Conservation (phyloP, 2,888 invertebrate genomes). For the Carpatolechia fugitivella region DNA sequence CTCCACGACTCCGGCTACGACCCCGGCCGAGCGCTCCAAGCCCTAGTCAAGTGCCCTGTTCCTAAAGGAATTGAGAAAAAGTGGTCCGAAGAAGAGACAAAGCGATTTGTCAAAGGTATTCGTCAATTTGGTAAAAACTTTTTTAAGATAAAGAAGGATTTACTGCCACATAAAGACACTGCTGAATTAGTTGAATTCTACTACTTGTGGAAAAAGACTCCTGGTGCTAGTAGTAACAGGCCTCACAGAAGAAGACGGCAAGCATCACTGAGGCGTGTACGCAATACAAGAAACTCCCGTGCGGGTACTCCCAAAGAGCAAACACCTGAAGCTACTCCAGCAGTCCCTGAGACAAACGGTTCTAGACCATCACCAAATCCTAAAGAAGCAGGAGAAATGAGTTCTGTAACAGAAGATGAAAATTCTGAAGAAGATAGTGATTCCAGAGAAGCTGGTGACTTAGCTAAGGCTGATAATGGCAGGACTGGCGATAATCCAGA, state of each 20-base stretch:
- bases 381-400: slow-evolving; percentile 85
- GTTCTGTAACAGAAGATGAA: slow-evolving; percentile 92
- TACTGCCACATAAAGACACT: slow-evolving; percentile 97
- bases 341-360: slow-evolving; percentile 73
- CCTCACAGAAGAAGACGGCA: slow-evolving; percentile 94
- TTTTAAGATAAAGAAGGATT: slow-evolving; percentile 97
- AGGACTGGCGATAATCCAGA: slow-evolving; percentile 87
- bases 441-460: slow-evolving; percentile 89
- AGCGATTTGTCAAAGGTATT: slow-evolving; percentile 98
- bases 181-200: slow-evolving; percentile 99
- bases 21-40: slow-evolving; percentile 96
- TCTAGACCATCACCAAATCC: slow-evolving; percentile 83
- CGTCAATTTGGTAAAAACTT: slow-evolving; percentile 99
- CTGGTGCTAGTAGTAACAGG: slow-evolving; percentile 97
- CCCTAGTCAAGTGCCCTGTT: slow-evolving; percentile 97
- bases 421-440: slow-evolving; percentile 98
- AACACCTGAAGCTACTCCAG: slow-evolving; percentile 79
- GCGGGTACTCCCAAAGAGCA: slow-evolving; percentile 88
- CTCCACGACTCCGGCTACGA: slow-evolving; percentile 98
- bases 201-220: slow-evolving; percentile 99
- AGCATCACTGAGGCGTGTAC: slow-evolving; percentile 91
- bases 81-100: slow-evolving; percentile 98
- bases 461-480: slow-evolving; percentile 89
- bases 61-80: slow-evolving; percentile 98
- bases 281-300: slow-evolving; percentile 92